A percentile compares a stretch with the other conserved stretches of the same genome.
phyloP scores from a whole-genome alignment of 2,797 vertebrate genomes.

The Dromococcyx pavoninus region DNA sequence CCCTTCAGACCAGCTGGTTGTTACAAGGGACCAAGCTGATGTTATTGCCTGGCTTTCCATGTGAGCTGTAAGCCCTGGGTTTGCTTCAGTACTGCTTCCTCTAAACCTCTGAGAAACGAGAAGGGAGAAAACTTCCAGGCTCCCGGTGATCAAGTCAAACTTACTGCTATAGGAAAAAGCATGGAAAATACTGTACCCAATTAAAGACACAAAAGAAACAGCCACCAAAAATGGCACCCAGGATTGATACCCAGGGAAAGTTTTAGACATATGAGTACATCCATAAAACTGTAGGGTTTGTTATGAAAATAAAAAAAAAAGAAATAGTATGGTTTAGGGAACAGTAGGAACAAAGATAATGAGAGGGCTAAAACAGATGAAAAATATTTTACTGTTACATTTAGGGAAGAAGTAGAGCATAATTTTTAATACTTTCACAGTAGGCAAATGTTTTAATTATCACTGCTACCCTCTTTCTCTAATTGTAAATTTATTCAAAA shows the following conservation, averaged over 20 bases:
- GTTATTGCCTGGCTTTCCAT: neutral
- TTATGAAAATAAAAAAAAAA: neutral
- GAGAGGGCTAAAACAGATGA: neutral
- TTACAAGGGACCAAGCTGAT: neutral
- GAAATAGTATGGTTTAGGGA: neutral
- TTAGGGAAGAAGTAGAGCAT: neutral
- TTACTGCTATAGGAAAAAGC: neutral
- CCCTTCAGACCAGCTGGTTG: neutral
- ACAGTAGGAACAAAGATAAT: neutral
- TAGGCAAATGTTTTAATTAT: neutral
- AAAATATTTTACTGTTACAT: neutral
- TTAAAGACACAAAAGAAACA: neutral
- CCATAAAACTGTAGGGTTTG: neutral
- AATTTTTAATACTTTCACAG: neutral
- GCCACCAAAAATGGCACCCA: neutral
- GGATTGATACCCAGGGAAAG: neutral
- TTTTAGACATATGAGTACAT: neutral
- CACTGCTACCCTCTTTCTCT: neutral
- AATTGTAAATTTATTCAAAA: neutral
- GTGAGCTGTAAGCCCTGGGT: neutral
- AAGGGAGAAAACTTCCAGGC: neutral
- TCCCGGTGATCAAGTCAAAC: neutral
- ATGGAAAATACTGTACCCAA: neutral
- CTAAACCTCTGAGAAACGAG: neutral
- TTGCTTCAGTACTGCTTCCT: neutral